Conservation (phyloP, 2,797 vertebrate species). For the Pelochelys cantorii region DNA sequence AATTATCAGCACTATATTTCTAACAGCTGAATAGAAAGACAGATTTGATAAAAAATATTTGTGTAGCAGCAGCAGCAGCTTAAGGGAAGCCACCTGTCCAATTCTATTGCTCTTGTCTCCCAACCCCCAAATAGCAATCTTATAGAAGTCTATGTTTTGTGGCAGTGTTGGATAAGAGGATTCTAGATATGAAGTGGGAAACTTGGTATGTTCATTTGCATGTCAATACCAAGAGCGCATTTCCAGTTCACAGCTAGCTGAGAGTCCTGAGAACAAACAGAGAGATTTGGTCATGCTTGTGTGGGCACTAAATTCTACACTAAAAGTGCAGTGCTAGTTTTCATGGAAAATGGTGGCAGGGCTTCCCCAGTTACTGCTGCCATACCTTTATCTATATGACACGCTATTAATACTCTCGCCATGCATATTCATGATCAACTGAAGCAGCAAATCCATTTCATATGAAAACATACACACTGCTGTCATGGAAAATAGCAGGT, state of each 20-base stretch:
- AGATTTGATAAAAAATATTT: neutral
- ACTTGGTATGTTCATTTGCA: conserved; percentile 4
- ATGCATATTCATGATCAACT: neutral
- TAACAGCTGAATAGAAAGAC: neutral
- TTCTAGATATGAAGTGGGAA: conserved; percentile 3
- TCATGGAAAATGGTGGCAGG: neutral
- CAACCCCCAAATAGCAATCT: neutral
- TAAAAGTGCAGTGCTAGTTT: neutral
- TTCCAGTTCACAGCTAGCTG: neutral
- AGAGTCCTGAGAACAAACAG: conserved; percentile 8
- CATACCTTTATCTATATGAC: neutral
- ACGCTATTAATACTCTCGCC: neutral
- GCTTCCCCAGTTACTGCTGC: neutral
- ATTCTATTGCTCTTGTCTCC: neutral
- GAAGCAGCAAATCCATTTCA: conserved; percentile 39
- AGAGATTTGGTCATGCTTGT: neutral
- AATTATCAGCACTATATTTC: neutral
- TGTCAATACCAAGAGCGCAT: conserved; percentile 1
- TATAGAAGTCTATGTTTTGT: conserved; percentile 3
- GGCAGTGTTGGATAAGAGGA: neutral
- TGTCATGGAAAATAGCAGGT: conserved; percentile 73
- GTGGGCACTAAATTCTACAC: neutral
- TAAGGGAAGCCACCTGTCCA: neutral
- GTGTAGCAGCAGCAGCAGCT: neutral
- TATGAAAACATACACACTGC: conserved; percentile 63